Base-by-base conservation (phyloP, 2,888 invertebrate genomes). In the Caenorhabditis becei region DNA sequence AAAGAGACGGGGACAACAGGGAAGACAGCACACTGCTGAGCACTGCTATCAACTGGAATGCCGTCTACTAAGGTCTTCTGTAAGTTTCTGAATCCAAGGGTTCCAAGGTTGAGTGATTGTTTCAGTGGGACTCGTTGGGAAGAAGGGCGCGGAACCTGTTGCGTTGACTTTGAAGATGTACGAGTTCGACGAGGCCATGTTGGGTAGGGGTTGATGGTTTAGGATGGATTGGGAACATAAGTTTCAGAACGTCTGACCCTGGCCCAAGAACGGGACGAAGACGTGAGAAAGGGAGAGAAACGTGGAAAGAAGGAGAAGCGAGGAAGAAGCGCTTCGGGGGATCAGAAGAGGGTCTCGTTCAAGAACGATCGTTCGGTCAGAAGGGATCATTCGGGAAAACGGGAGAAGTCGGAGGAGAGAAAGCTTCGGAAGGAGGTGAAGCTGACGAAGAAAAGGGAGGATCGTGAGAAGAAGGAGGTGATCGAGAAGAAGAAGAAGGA, bases 61-160 rank as follows among this genome's bases (percentile, higher is more conserved):
- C 51, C 51, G 37, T 54, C 62, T 71, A 51, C 54, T 14, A 54
- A 53, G 16, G 61, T 54, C 1, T 71, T 62, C 24, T 41, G 71
- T 72, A 62, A 72, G 71, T 72, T 72, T 72, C 41, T 2, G 35
- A 16, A 20, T 37, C 23, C 2, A 32, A 32, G n/a, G 20, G 20
- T 61, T 26, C 16, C 1, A 32, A 35, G 20, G 26, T 23, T 53
- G 37, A 24, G 20, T 35, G 51, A 53, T 23, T 37, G 47, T 72
- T 71, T 72, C 71, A 72, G 71, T 54, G 14, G 53, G 54, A 23
- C 37, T 72, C 32, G 28, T 28, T 32, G 61, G 18, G 37, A 62
- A 26, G 59, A 41, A 59, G 14, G 18, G 37, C 18, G 23, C 20
- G 51, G 37, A 47, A 4, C 11, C 16, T 2, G 23, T 35, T 37